Base-by-base conservation (phyloP, 2,113 vertebrate species). In the Nematolebias whitei region DNA sequence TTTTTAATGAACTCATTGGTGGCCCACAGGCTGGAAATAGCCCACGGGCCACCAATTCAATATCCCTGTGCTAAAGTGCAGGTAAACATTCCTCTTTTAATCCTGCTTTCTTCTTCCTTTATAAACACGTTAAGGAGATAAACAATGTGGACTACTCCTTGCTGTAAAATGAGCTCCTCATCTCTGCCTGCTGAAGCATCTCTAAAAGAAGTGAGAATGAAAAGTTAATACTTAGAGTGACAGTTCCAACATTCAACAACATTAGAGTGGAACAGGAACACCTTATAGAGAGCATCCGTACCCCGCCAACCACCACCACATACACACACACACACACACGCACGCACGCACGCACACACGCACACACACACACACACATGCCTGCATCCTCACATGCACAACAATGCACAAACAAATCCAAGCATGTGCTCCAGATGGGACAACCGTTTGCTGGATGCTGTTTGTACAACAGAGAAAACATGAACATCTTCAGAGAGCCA, bases 181-280 rank as follows among this genome's bases (percentile, higher is more conserved):
- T 63, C 60, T 53, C 13, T 49, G 57, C 61, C 80, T 73, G 82
- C 54, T 78, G 60, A 69, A 71, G 70, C 83, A 75, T 76, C 71
- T 69, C 54, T 18, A 80, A 66, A 75, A 76, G 78, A 74, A 82
- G 19, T 35, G 68, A 76, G 74, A 61, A 66, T 49, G 72, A 74
- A 74, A 83, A 45, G 59, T 73, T 77, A 56, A 77, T 79, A 88
- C 67, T 75, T 64, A 58, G 79, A 81, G 79, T 63, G 83, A 87
- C 87, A 88, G 87, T 67, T 82, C 88, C 64, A 90, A 88, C 82
- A 85, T 82, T 89, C 64, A 90, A 88, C 82, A 85, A 75, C 68
- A 50, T 67, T 79, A 80, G 85, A 87, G 87, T 82, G 86, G 85
- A 79, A 61, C 84, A 82, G 79, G 72, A 87, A 84, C 84, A 77